Evolutionary conservation across 2,797 vertebrate genomes (phyloP).

Genomic region (Pangasius sanitwongsei): DNA sequence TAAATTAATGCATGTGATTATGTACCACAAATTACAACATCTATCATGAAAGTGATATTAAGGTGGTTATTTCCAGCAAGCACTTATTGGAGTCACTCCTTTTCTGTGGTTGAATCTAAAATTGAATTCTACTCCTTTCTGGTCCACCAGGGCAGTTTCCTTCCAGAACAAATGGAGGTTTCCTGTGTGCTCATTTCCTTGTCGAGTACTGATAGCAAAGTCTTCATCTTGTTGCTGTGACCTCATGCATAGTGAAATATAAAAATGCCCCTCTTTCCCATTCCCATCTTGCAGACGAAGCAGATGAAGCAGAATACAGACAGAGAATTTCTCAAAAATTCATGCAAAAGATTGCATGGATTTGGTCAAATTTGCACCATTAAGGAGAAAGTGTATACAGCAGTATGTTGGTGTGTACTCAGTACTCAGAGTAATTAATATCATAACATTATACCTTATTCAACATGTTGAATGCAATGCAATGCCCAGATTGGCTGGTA

Average conservation of each 20-base stretch:
- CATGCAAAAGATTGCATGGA: neutral
- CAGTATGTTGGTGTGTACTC: constrained; percentile 3
- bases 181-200: neutral
- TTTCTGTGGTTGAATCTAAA: constrained; percentile 7
- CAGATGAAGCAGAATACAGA: neutral
- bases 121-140: neutral
- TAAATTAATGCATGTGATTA: neutral
- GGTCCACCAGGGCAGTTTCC: neutral
- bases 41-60: neutral
- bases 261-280: neutral
- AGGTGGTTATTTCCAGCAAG: neutral
- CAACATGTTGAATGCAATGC: neutral
- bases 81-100: neutral
- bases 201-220: neutral
- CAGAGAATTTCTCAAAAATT: neutral
- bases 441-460: constrained; percentile 2
- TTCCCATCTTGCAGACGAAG: neutral
- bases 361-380: neutral
- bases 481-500: neutral
- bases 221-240: neutral
- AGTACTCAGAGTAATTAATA: neutral
- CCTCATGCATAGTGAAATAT: neutral
- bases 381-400: neutral
- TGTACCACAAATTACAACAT: neutral
- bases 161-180: neutral